Conservation (phyloP, 2,113 vertebrate species). For the Oncorhynchus tshawytscha region DNA sequence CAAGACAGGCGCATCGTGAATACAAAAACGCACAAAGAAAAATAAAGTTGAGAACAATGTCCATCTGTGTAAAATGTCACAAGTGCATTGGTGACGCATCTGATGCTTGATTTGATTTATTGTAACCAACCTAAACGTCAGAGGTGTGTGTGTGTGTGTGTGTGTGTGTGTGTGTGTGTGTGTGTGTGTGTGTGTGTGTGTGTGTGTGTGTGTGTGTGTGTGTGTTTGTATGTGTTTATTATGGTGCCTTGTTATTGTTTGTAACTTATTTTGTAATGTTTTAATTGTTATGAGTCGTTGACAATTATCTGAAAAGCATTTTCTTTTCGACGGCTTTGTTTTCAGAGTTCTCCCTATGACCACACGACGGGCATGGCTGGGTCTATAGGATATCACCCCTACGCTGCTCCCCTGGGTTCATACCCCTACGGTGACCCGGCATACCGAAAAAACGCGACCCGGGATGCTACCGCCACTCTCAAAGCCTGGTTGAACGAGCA, state of each 20-base stretch:
- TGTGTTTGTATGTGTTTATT: not conserved
- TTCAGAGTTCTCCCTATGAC: slow-evolving; percentile 94
- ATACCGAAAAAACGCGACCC: slow-evolving; percentile 94
- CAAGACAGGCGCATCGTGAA: not conserved
- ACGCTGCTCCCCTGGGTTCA: slow-evolving; percentile 89
- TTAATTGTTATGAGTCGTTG: not conserved
- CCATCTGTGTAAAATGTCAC: not conserved
- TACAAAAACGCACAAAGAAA: slow-evolving; percentile 26
- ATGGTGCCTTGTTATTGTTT: not conserved
- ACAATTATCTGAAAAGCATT: not conserved
- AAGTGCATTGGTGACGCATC: not conserved
- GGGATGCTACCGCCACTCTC: slow-evolving; percentile 92
- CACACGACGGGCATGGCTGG: slow-evolving; percentile 96
- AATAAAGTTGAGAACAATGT: slow-evolving; percentile 8
- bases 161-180: not conserved
- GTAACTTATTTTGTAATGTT: not conserved
- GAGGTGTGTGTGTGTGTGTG: slow-evolving; percentile 2
- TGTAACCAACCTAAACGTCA: not conserved
- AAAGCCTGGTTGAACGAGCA: slow-evolving; percentile 94
- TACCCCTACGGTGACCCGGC: slow-evolving; percentile 98
- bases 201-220: not conserved
- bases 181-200: not conserved
- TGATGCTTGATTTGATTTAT: not conserved
- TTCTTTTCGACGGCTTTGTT: slow-evolving; percentile 1
- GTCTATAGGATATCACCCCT: slow-evolving; percentile 95